Evolutionary conservation across 2,797 vertebrate genomes (phyloP).

Genomic region (Micropoecilia bifurca): DNA sequence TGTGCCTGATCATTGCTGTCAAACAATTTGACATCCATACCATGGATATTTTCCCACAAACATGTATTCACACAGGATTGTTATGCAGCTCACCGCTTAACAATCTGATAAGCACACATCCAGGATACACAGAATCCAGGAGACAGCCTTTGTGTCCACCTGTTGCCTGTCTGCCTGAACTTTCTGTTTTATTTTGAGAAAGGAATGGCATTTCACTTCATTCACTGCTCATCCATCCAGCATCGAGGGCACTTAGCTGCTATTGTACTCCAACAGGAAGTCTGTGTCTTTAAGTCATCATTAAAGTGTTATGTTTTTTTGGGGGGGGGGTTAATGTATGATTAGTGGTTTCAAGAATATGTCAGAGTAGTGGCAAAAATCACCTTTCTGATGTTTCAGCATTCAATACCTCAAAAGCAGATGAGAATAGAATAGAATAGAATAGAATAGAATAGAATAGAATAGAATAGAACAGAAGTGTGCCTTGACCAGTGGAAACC

Average conservation of each 20-base stretch:
- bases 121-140: conserved; percentile 41
- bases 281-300: background rate
- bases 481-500: background rate
- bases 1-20: background rate
- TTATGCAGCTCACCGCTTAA: background rate
- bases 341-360: background rate
- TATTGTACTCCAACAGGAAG: conserved; percentile 44
- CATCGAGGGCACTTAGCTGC: conserved; percentile 49
- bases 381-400: background rate
- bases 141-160: conserved; percentile 82
- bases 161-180: conserved; percentile 74
- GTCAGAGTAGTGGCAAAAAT: background rate
- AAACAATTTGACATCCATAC: background rate
- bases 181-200: conserved; percentile 84
- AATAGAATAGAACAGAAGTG: background rate
- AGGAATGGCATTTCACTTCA: conserved; percentile 80
- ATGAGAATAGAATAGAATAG: background rate
- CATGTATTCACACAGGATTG: background rate
- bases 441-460: background rate
- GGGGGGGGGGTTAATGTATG: background rate
- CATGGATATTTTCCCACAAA: background rate
- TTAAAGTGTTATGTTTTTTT: background rate
- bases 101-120: conserved; percentile 22
- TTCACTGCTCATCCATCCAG: conserved; percentile 66
- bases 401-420: background rate